These are phyloP conservation scores for Berghia stephanieae DNA, from an alignment of 1,140 invertebrate species.

Conservation along the genomic window DNA sequence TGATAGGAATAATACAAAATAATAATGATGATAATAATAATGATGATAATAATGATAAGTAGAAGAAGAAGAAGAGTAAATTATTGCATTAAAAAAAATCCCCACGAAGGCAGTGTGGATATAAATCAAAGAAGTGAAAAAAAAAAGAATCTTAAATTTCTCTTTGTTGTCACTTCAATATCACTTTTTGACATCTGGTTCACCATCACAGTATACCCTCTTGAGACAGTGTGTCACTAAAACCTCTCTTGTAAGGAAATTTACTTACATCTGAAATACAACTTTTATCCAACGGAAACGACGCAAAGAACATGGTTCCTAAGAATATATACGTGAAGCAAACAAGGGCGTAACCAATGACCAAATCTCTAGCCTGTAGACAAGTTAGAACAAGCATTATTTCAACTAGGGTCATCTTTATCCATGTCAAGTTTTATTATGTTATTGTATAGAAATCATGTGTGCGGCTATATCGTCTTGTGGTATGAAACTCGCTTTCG, in stretches of 20 bases:
- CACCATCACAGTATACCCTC: no score
- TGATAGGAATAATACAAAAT: neutral
- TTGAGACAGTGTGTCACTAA: no score
- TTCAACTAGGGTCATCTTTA: no score
- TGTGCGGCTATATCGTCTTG: no score
- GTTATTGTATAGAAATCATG: no score
- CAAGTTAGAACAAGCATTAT: no score
- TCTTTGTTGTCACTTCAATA: neutral
- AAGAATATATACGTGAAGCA: constrained; percentile 85
- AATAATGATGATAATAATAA: constrained; percentile 6
- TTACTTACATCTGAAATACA: constrained; percentile 92
- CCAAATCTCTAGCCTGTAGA: constrained; percentile 88
- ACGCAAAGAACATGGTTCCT: constrained; percentile 82
- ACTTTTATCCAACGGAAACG: constrained; percentile 83
- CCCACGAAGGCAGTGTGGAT: neutral
- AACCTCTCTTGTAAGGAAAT: neutral
- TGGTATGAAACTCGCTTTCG: no score
- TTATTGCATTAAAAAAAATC: no score
- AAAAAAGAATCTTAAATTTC: neutral
- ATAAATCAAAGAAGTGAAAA: neutral
- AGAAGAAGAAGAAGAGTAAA: no score
- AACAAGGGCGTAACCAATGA: constrained; percentile 84
- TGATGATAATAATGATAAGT: constrained; percentile 13
- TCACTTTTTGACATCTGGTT: neutral
- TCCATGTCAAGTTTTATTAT: no score